Evolutionary conservation across 2,888 invertebrate genomes (phyloP), one percentile per base, ranked within the genome.

Genomic region (Steinernema hermaphroditum): DNA sequence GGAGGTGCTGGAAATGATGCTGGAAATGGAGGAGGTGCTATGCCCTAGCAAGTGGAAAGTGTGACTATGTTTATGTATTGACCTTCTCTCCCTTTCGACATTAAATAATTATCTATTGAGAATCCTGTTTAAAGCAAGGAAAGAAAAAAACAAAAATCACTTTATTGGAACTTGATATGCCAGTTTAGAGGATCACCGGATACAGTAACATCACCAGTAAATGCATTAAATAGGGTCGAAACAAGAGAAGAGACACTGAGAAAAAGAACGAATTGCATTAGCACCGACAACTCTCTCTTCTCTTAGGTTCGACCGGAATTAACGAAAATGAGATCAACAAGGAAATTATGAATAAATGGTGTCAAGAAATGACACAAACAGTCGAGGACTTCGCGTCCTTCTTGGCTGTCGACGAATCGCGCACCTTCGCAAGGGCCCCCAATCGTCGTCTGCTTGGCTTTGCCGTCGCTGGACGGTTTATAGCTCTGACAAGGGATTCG

Each of bases 361-460:
- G 8, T 62, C 27, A 62, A 34, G 62, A 62, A 34, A 62, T 62
- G 29, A 62, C 62, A n/a, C 62, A 62, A 62, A 62, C 62, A 14
- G 62, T 29, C 16, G 62, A 62, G 16, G 29, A 32, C 32, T 62
- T 62, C 62, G 22, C 62, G 19, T 29, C 16, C 19, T 62, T 27
- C 32, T 62, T 62, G 2, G 16, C 2, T 12, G 29, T 32, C 6
- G 62, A 32, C 1, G 62, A 62, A n/a, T 62, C 62, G 32, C 62
- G 62, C 16, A 62, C 62, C 16, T 62, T 62, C 1, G 62, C 27
- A 2, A 16, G 14, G 29, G 32, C 43, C 29, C 0, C 22, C n/a
- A 27, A 71, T 29, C 68, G 29, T 27, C 22, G 37, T 22, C 34
- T 41, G 41, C 46, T 46, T 2, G 57, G 37, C 43, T 50, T 43